phyloP scores from a whole-genome alignment of 30 jellyfish, hydroid and myxozoan species.

The Aurelia sp. region DNA sequence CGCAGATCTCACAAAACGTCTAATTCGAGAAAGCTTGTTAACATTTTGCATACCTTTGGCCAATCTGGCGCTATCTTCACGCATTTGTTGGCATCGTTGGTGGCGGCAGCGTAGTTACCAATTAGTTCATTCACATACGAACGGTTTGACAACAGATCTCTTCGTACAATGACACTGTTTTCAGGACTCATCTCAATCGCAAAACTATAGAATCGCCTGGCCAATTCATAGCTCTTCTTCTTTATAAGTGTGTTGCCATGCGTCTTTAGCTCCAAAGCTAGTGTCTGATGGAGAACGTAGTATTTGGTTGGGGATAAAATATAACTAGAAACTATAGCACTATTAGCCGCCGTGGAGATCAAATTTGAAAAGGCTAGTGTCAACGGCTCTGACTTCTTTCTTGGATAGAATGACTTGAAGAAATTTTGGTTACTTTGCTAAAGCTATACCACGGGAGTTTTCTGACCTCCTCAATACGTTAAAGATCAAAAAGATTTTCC shows the following conservation, averaged over 20 bases:
- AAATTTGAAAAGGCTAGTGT: too few species aligned
- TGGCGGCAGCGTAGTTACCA: slow-evolving; percentile 21
- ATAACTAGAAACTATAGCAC: too few species aligned
- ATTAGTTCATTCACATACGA: slow-evolving; percentile 20
- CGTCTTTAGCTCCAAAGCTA: slow-evolving; percentile 33
- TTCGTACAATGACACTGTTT: background rate
- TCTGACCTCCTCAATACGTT: too few species aligned
- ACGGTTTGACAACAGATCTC: slow-evolving; percentile 51
- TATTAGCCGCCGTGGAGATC: too few species aligned
- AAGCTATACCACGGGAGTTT: too few species aligned
- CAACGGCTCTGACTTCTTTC: too few species aligned
- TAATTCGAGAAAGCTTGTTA: too few species aligned
- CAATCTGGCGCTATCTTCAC: slow-evolving; percentile 25
- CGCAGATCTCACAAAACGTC: too few species aligned
- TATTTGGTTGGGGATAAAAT: too few species aligned
- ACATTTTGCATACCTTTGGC: slow-evolving; percentile 66
- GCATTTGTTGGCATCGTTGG: slow-evolving; percentile 43
- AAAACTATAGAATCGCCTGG: slow-evolving; percentile 30
- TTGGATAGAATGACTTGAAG: too few species aligned
- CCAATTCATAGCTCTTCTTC: background rate
- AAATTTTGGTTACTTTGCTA: too few species aligned
- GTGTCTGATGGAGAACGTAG: slow-evolving; percentile 7
- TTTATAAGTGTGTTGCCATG: slow-evolving; percentile 17
- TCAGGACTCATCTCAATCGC: slow-evolving; percentile 35
- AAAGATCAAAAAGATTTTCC: too few species aligned